Evolutionary conservation across 2,888 invertebrate species (phyloP).

Genomic region (Phymatocera aterrima): DNA sequence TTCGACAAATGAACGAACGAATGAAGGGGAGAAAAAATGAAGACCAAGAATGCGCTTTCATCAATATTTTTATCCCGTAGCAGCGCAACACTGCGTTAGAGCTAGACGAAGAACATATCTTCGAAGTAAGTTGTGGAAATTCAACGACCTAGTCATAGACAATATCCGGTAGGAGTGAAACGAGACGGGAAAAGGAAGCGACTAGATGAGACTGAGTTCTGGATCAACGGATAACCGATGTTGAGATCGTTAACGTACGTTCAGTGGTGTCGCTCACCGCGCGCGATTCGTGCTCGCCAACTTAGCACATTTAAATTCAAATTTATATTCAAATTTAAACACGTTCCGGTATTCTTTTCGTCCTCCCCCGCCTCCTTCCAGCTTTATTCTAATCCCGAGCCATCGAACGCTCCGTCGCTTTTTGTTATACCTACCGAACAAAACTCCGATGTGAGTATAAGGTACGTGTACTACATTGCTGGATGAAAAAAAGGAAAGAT

Average conservation of each 20-base stretch:
- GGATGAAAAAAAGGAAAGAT: no score
- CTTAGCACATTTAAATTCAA: slow-evolving; percentile 30
- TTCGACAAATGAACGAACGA: no score
- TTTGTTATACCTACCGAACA: not conserved
- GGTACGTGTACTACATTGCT: no score
- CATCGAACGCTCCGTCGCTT: slow-evolving; percentile 5
- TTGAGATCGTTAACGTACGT: slow-evolving; percentile 3
- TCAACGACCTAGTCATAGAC: slow-evolving; percentile 6
- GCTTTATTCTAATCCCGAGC: slow-evolving; percentile 3
- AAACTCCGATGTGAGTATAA: no score
- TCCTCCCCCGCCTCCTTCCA: not conserved
- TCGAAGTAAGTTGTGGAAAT: not conserved
- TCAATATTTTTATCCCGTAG: no score
- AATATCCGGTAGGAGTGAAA: slow-evolving; percentile 20
- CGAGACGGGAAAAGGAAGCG: slow-evolving; percentile 11
- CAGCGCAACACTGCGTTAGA: not conserved
- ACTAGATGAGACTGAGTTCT: not conserved
- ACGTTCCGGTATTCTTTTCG: slow-evolving; percentile 16
- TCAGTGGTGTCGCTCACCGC: not conserved
- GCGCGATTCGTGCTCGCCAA: slow-evolving; percentile 4
- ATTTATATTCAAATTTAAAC: slow-evolving; percentile 36
- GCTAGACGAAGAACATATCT: not conserved
- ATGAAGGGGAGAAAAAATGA: no score
- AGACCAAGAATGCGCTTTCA: no score
- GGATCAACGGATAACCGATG: slow-evolving; percentile 28